Evolutionary conservation across 2,797 vertebrate genomes (phyloP).

Genomic region (Poliocrania exsul): DNA sequence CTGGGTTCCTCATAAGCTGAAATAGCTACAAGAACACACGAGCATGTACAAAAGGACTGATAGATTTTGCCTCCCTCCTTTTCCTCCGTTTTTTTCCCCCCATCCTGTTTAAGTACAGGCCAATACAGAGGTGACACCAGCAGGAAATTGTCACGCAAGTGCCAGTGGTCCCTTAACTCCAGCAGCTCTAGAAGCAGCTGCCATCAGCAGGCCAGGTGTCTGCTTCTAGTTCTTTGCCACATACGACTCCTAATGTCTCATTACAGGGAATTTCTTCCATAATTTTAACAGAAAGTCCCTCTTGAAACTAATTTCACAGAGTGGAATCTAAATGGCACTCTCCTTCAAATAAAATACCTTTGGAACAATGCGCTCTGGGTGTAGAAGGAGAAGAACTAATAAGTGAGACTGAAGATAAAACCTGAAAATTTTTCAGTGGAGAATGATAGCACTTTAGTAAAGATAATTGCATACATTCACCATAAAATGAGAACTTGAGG

Average conservation of each 20-base stretch:
- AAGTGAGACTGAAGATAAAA: slow-evolving; percentile 4
- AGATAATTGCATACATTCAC: not conserved
- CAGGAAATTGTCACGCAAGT: rapidly evolving
- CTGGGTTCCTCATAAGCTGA: not conserved
- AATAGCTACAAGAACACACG: rapidly evolving
- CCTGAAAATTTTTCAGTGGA: not conserved
- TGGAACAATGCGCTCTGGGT: not conserved
- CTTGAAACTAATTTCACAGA: not conserved
- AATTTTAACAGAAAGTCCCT: not conserved
- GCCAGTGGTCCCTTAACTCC: not conserved
- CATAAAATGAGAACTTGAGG: not conserved
- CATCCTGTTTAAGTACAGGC: not conserved
- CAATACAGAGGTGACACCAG: not conserved
- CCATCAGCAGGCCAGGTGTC: not conserved
- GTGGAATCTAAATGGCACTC: not conserved
- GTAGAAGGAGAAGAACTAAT: not conserved
- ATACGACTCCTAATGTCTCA: not conserved
- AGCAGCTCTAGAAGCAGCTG: not conserved
- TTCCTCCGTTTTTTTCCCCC: not conserved
- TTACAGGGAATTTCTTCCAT: not conserved
- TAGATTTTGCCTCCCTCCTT: not conserved
- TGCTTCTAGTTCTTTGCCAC: not conserved
- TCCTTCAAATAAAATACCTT: slow-evolving; percentile 4
- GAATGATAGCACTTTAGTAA: not conserved
- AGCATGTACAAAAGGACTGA: not conserved